Base-by-base conservation (phyloP, 2,888 invertebrate species). In the Parapristionchus giblindavisi region DNA sequence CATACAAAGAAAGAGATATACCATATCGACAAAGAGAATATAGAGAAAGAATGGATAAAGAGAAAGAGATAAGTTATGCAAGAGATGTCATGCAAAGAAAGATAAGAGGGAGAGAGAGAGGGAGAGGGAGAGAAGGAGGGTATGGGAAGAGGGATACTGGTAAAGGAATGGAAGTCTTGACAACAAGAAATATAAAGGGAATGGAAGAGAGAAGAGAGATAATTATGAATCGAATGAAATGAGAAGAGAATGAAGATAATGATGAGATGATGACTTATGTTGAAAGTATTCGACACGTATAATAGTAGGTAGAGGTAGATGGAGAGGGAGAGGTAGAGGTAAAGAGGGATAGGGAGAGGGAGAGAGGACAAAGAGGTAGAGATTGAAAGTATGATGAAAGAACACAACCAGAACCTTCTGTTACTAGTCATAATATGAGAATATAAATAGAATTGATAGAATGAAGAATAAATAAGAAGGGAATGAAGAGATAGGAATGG, bases 401-500 rank as follows among this genome's bases (percentile, higher is more conserved):
- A 48, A 48, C 14, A 21, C 21, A 48, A 48, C 21, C 14, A 48
- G 48, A 14, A 48, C 11, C 21, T 21, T 11, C 11, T 48, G 48
- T 14, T 48, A 48, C 14, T 11, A 48, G 14, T 48, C 48, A 48
- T 11, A 14, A 48, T 14, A 21, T 11, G 11, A 11, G 11, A 21
- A 14, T 48, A 21, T 48, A 14, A 21, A 14, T 11, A 48, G 48
- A 48, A 21, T 14, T 48, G 48, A 21, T n/a, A n/a, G n/a, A n/a
- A n/a, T n/a, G n/a, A n/a, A n/a, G n/a, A n/a, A n/a, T n/a, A n/a
- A n/a, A n/a, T n/a, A n/a, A n/a, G n/a, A n/a, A n/a, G 40, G 63
- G 38, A n/a, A 63, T 40, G 38, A 40, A 63, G 65, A 43, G 48
- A 36, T 48, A 14, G 48, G 34, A n/a, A 66, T 48, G 5, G n/a